Conservation (phyloP, 2,888 invertebrate species). For the Erebia epiphron region DNA sequence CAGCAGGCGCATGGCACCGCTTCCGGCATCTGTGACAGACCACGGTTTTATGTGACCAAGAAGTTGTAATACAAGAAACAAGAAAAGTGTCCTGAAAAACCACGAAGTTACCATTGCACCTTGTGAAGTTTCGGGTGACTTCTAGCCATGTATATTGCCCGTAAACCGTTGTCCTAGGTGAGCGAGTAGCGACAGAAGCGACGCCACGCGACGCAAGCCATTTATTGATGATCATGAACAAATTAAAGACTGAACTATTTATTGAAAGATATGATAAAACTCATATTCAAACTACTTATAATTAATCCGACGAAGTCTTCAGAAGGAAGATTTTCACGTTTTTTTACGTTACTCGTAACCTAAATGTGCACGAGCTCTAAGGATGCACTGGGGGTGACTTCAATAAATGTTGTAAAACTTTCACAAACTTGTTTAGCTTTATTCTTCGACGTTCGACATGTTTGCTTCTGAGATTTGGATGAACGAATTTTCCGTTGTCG, state of each 20-base stretch:
- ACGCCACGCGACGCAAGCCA: too few relatives aligned
- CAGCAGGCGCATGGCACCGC: too few relatives aligned
- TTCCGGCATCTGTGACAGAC: too few relatives aligned
- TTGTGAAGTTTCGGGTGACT: too few relatives aligned
- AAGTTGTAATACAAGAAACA: too few relatives aligned
- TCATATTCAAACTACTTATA: background rate
- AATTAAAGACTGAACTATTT: background rate
- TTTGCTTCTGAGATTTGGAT: constrained; percentile 66
- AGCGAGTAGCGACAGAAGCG: too few relatives aligned
- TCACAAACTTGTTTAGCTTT: constrained; percentile 65
- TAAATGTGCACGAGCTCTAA: constrained; percentile 13
- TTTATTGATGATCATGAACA: background rate
- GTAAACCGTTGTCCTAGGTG: too few relatives aligned
- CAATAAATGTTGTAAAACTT: constrained; percentile 72
- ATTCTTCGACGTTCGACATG: constrained; percentile 58
- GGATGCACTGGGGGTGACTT: constrained; percentile 48
- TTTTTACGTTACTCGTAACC: too few relatives aligned
- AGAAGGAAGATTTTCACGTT: background rate
- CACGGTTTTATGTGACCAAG: too few relatives aligned
- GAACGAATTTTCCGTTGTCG: constrained; percentile 39
- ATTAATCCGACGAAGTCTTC: background rate
- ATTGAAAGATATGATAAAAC: background rate
- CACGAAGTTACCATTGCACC: too few relatives aligned
- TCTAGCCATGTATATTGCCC: too few relatives aligned
- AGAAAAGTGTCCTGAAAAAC: too few relatives aligned